Percentiles rank a stretch among this genome's conserved stretches.
phyloP scores from a whole-genome alignment of 2,113 vertebrate genomes.

The Pluvialis apricaria region DNA sequence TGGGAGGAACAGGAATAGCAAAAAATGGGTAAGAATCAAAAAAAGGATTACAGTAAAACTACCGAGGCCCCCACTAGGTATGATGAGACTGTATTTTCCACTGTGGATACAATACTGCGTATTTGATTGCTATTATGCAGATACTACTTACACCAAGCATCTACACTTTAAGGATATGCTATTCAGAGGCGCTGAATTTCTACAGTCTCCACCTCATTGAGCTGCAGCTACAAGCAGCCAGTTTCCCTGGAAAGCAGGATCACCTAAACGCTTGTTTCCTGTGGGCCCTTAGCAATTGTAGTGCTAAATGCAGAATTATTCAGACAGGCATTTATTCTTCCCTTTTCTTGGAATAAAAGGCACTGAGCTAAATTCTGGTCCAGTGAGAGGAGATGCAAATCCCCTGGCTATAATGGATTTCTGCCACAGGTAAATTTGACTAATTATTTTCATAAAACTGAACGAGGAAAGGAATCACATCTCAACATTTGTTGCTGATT shows the following conservation, averaged over 20 bases:
- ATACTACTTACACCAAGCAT: background rate
- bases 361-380: background rate
- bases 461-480: background rate
- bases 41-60: background rate
- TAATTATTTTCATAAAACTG: constrained; percentile 33
- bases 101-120: background rate
- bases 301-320: constrained; percentile 24
- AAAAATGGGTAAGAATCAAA: background rate
- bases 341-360: background rate
- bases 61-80: background rate
- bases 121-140: background rate
- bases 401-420: background rate
- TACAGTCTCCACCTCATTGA: background rate
- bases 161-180: background rate
- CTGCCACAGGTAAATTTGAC: constrained; percentile 30
- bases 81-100: background rate
- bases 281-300: background rate
- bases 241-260: background rate
- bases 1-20: background rate
- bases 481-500: constrained; percentile 39
- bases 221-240: background rate
- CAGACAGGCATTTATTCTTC: background rate
- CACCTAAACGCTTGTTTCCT: constrained; percentile 10
- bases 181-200: background rate
- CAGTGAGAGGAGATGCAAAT: background rate